Conservation (phyloP, 2,113 vertebrate species). For the Onychostruthus taczanowskii region DNA sequence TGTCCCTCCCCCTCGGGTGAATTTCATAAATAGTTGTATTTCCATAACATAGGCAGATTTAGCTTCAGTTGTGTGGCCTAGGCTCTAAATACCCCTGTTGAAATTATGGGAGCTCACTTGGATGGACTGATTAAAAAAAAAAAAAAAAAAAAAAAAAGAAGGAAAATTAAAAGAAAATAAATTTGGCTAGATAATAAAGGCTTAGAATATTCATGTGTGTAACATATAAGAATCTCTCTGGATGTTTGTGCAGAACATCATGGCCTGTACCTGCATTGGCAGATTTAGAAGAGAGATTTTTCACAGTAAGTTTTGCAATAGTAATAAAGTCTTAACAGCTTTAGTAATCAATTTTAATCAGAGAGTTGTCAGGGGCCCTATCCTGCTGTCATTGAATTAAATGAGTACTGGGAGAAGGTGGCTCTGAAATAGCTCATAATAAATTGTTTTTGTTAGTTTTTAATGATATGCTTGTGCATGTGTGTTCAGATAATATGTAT, state of each 20-base stretch:
- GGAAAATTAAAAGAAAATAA: background rate
- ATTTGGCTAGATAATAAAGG: background rate
- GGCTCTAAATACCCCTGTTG: background rate
- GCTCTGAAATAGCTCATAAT: background rate
- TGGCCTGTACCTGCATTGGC: background rate
- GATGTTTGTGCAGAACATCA: background rate
- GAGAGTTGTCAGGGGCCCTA: background rate
- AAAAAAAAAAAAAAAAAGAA: background rate
- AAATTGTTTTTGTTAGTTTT: background rate
- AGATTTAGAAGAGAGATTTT: background rate
- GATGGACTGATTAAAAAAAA: background rate
- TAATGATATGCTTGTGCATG: background rate
- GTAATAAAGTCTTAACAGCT: background rate
- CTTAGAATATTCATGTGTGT: background rate
- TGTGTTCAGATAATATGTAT: background rate
- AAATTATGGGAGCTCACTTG: background rate
- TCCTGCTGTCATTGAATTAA: constrained; percentile 8
- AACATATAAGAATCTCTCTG: background rate
- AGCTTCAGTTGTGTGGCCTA: background rate
- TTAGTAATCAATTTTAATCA: background rate
- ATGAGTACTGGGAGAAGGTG: background rate
- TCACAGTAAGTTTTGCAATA: background rate
- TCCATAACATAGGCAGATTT: background rate
- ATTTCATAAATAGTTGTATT: background rate
- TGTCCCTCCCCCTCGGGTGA: background rate